A percentile compares a stretch with the other conserved stretches of the same genome.
phyloP scores from a whole-genome alignment of 2,113 vertebrate species.

The Diglossa brunneiventris region DNA sequence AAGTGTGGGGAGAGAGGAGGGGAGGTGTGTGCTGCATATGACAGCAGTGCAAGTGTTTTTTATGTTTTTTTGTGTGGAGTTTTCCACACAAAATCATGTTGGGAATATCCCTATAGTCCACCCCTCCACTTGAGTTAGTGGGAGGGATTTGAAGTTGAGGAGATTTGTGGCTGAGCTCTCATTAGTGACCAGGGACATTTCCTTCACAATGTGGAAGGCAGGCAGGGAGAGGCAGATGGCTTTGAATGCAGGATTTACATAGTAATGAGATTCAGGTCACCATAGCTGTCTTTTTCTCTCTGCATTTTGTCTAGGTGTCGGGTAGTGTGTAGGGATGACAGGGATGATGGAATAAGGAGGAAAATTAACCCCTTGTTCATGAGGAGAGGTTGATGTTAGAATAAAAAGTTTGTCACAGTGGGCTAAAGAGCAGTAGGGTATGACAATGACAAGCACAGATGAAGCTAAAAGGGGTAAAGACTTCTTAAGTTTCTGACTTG shows the following conservation, averaged over 20 bases:
- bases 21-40: neutral
- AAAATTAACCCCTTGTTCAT: conserved; percentile 58
- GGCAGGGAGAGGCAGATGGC: conserved; percentile 64
- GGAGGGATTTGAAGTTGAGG: conserved; percentile 43
- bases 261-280: conserved; percentile 70
- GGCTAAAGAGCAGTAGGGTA: neutral
- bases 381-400: neutral
- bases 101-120: neutral
- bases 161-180: neutral
- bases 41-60: neutral
- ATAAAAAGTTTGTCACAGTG: neutral
- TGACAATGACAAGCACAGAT: neutral
- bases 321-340: conserved; percentile 13
- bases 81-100: neutral
- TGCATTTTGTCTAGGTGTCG: conserved; percentile 54
- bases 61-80: too few species aligned
- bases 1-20: neutral
- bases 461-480: neutral
- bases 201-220: conserved; percentile 33
- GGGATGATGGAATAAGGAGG: neutral
- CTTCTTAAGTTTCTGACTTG: neutral
- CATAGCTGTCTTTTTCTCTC: conserved; percentile 58
- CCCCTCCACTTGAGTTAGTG: neutral
- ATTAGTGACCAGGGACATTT: conserved; percentile 53
- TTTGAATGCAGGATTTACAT: conserved; percentile 69